Conservation (phyloP, 1,140 invertebrate genomes). For the Hyles vespertilio region DNA sequence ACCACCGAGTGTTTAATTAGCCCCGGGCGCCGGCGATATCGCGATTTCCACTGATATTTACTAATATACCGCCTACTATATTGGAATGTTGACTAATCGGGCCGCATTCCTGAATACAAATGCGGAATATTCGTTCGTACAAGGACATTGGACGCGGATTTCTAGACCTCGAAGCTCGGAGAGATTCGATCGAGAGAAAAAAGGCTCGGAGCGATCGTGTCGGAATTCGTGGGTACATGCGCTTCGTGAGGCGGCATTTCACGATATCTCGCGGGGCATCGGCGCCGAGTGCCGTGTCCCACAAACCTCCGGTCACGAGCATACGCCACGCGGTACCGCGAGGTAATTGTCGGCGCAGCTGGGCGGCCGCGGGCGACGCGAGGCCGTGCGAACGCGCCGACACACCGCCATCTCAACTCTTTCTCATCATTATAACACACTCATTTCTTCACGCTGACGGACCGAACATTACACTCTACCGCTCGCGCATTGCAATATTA, state of each 20-base stretch:
- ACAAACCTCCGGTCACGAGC: constrained; percentile 65
- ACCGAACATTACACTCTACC: background rate
- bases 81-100: constrained; percentile 65
- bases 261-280: constrained; percentile 64
- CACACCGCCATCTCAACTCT: background rate
- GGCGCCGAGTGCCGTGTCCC: constrained; percentile 42
- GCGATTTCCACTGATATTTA: constrained; percentile 46
- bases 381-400: constrained; percentile 27
- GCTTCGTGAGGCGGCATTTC: constrained; percentile 69
- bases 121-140: constrained; percentile 48
- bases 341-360: constrained; percentile 64
- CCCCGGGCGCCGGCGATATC: constrained; percentile 41
- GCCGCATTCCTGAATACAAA: constrained; percentile 68
- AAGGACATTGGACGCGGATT: constrained; percentile 47
- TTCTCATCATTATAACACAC: constrained; percentile 5
- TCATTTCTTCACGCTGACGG: background rate
- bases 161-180: constrained; percentile 18
- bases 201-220: constrained; percentile 44
- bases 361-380: constrained; percentile 28
- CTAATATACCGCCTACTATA: constrained; percentile 56
- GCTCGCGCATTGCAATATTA: background rate
- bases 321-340: constrained; percentile 57
- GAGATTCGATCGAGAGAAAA: constrained; percentile 5
- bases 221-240: constrained; percentile 44
- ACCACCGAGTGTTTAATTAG: constrained; percentile 24